phyloP scores from a whole-genome alignment of 2,797 vertebrate species.

The Micropoecilia bifurca region DNA sequence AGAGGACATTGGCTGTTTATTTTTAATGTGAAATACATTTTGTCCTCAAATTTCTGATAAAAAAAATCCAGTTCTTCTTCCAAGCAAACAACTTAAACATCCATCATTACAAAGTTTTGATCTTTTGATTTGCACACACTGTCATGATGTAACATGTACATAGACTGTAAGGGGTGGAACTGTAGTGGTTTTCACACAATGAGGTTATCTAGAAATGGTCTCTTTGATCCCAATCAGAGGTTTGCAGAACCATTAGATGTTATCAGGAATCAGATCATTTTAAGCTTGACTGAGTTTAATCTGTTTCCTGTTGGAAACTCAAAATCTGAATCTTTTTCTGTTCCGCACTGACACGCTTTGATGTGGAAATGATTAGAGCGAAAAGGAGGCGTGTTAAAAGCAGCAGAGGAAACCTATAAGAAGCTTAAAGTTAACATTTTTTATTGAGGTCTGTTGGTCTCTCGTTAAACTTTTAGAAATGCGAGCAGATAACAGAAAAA shows the following conservation, averaged over 20 bases:
- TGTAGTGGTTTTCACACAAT: not conserved
- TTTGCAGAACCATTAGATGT: not conserved
- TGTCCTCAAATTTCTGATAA: not conserved
- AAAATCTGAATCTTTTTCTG: not conserved
- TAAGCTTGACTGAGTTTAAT: not conserved
- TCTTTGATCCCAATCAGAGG: not conserved
- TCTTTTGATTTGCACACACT: not conserved
- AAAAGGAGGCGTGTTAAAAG: not conserved
- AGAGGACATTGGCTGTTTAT: not conserved
- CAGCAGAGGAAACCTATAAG: not conserved
- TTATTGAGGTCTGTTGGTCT: not conserved
- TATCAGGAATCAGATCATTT: not conserved
- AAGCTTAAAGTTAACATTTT: not conserved
- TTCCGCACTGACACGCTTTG: not conserved
- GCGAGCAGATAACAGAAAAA: not conserved
- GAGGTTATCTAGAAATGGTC: not conserved
- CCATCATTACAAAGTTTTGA: not conserved
- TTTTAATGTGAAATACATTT: not conserved
- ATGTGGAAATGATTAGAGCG: not conserved
- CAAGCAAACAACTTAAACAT: not conserved
- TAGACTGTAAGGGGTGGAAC: not conserved
- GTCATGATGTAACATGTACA: not conserved
- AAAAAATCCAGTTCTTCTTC: not conserved
- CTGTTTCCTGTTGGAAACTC: not conserved
- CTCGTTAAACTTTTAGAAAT: not conserved